Evolutionary conservation across 2,888 invertebrate species (phyloP).

Genomic region (Trisateles emortualis): DNA sequence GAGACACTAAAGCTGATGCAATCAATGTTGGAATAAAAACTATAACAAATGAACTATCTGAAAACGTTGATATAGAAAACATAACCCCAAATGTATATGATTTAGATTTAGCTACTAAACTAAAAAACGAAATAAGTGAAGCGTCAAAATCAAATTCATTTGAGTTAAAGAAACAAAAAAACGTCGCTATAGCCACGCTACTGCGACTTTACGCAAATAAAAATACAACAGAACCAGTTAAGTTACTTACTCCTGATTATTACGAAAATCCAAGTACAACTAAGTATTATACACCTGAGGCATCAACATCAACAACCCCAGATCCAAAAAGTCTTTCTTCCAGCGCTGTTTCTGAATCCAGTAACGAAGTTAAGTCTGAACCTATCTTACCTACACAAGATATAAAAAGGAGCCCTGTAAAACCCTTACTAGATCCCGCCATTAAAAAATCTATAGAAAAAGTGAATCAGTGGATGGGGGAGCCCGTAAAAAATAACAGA

Average conservation of each 20-base stretch:
- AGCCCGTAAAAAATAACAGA: slow-evolving; percentile 18
- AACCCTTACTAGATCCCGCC: slow-evolving; percentile 29
- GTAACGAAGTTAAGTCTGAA: slow-evolving; percentile 1
- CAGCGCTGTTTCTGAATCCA: not conserved
- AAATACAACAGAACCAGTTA: slow-evolving; percentile 34
- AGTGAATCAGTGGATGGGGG: slow-evolving; percentile 58
- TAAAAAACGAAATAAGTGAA: slow-evolving; percentile 59
- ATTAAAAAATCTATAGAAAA: slow-evolving; percentile 56
- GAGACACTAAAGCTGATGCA: not conserved
- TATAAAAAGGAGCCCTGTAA: not conserved
- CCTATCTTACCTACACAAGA: not conserved
- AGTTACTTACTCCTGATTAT: slow-evolving; percentile 62
- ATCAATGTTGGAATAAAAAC: not conserved
- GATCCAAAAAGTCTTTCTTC: not conserved
- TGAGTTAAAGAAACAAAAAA: slow-evolving; percentile 56
- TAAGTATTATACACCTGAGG: not conserved
- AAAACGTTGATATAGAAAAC: slow-evolving; percentile 4
- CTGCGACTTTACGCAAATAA: slow-evolving; percentile 56
- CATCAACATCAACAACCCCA: not conserved
- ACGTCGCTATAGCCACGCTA: slow-evolving; percentile 67
- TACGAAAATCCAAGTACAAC: slow-evolving; percentile 38
- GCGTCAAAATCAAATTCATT: slow-evolving; percentile 49
- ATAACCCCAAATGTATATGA: slow-evolving; percentile 20
- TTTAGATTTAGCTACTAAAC: slow-evolving; percentile 44
- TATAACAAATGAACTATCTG: not conserved